Evolutionary conservation across 2,113 vertebrate genomes (phyloP).

Genomic region (Canis aureus): DNA sequence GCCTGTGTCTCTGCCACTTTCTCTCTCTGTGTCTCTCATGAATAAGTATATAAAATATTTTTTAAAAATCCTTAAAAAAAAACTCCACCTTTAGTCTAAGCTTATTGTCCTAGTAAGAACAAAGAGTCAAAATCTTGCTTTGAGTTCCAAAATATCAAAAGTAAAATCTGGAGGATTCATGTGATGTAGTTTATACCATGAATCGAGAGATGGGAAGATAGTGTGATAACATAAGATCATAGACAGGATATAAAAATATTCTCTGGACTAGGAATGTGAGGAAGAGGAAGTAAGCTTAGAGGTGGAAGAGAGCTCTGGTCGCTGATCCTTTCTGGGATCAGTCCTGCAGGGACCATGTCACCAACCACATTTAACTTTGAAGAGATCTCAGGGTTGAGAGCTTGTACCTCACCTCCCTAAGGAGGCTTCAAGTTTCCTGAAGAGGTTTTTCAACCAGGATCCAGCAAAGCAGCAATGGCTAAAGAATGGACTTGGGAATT

Average conservation of each 20-base stretch:
- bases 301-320: neutral
- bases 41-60: too few species aligned
- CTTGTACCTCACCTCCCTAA: neutral
- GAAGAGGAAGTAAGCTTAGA: neutral
- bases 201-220: neutral
- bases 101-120: neutral
- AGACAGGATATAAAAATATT: neutral
- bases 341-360: neutral
- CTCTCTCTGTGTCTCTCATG: too few species aligned
- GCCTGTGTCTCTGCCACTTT: too few species aligned
- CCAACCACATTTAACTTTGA: neutral
- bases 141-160: slow-evolving; percentile 51
- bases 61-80: too few species aligned
- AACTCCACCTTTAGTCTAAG: neutral
- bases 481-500: neutral
- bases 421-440: neutral
- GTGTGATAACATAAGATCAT: neutral
- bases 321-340: neutral
- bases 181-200: neutral
- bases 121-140: slow-evolving; percentile 35
- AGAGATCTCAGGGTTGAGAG: neutral
- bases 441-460: neutral
- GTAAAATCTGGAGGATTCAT: neutral
- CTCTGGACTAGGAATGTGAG: neutral
- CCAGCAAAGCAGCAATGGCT: neutral